Conservation (phyloP, 2,113 vertebrate species). For the Podarcis muralis region DNA sequence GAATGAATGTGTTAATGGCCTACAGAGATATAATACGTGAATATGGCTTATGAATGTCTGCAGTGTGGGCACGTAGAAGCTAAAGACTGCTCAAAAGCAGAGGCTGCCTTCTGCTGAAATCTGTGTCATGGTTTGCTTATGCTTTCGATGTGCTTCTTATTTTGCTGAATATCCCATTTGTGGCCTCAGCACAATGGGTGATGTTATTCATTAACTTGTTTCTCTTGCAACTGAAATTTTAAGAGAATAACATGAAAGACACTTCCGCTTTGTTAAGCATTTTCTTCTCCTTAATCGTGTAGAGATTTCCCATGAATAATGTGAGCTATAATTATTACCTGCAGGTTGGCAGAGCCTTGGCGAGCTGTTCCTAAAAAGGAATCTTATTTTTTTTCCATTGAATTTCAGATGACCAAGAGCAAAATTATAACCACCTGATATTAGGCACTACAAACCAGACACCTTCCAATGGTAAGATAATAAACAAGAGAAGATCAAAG, state of each 20-base stretch:
- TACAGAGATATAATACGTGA: background rate
- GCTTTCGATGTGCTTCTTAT: background rate
- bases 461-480: constrained; percentile 93
- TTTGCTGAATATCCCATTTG: constrained; percentile 41
- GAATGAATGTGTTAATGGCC: too few species aligned
- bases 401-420: constrained; percentile 92
- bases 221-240: constrained; percentile 58
- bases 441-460: constrained; percentile 92
- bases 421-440: constrained; percentile 94
- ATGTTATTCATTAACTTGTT: constrained; percentile 42
- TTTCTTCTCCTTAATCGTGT: constrained; percentile 63
- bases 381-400: constrained; percentile 69
- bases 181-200: constrained; percentile 53
- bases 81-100: background rate
- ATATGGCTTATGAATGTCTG: background rate
- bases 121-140: background rate
- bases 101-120: fast-evolving
- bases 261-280: constrained; percentile 69
- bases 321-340: constrained; percentile 71
- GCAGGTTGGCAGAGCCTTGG: constrained; percentile 36
- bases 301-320: constrained; percentile 65
- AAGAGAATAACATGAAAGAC: constrained; percentile 52
- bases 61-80: fast-evolving
- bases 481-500: constrained; percentile 57
- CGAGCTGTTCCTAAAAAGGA: constrained; percentile 63